Evolutionary conservation across 2,888 invertebrate genomes (phyloP).

Genomic region (Standfussiana lucernea): DNA sequence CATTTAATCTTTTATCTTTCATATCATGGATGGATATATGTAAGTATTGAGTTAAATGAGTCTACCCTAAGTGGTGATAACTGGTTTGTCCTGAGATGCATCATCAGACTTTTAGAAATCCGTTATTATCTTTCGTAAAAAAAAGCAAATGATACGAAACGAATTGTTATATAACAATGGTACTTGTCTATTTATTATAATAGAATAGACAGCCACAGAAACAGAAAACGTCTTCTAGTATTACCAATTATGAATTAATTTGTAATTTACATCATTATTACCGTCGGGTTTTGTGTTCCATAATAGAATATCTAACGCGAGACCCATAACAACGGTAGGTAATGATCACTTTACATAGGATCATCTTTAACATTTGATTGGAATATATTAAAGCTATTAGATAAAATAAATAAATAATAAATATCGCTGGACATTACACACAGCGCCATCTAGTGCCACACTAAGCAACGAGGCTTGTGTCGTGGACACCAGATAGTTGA

Average conservation of each 20-base stretch:
- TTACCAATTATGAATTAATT: constrained; percentile 57
- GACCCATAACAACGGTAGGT: constrained; percentile 29
- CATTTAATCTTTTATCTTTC: too few relatives aligned
- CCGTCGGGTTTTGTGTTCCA: constrained; percentile 38
- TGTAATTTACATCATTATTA: constrained; percentile 41
- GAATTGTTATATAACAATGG: background rate
- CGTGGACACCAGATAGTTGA: too few relatives aligned
- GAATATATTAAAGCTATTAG: constrained; percentile 25
- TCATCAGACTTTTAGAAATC: background rate
- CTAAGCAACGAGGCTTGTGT: too few relatives aligned
- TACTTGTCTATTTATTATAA: background rate
- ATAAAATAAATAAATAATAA: too few relatives aligned
- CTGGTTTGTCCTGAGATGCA: too few relatives aligned
- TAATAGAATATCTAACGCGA: constrained; percentile 57
- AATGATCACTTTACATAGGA: constrained; percentile 47
- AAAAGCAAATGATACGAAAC: background rate
- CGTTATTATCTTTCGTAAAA: background rate
- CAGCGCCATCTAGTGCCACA: too few relatives aligned
- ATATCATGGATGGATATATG: too few relatives aligned
- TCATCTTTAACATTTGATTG: constrained; percentile 22
- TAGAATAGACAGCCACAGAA: background rate
- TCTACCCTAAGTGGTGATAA: too few relatives aligned
- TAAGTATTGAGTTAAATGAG: too few relatives aligned
- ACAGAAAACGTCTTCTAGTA: constrained; percentile 18
- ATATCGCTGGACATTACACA: too few relatives aligned